phyloP scores from a whole-genome alignment of 2,888 invertebrate species.

The Cerceris rybyensis region DNA sequence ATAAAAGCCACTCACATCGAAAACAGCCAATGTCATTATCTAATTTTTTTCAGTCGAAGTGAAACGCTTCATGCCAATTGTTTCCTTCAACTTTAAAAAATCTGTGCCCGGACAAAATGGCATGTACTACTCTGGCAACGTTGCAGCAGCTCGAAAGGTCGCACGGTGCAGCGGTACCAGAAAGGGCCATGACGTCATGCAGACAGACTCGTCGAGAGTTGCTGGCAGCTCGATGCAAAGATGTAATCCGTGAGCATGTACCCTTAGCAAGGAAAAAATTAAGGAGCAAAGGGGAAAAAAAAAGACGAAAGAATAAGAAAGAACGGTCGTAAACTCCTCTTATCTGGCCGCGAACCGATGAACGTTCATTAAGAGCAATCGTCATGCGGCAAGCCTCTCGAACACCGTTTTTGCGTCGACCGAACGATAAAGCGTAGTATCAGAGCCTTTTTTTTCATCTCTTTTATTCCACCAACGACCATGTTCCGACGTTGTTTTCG shows the following conservation, averaged over 20 bases:
- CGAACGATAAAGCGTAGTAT: constrained; percentile 49
- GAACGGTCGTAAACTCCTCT: constrained; percentile 33
- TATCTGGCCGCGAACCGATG: constrained; percentile 70
- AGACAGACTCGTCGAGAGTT: constrained; percentile 35
- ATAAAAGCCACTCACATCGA: too few species aligned
- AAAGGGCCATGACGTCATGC: constrained; percentile 67
- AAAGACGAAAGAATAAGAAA: constrained; percentile 26
- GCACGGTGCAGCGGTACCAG: constrained; percentile 45
- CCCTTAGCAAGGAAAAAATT: neutral
- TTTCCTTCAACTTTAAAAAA: constrained; percentile 13
- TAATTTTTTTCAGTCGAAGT: neutral
- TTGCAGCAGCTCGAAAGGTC: constrained; percentile 44
- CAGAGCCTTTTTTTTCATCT: constrained; percentile 21
- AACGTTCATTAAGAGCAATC: constrained; percentile 71
- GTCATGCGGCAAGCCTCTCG: constrained; percentile 40
- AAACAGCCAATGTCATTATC: too few species aligned
- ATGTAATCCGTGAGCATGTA: constrained; percentile 52
- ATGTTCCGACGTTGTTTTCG: constrained; percentile 12
- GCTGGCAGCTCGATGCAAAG: constrained; percentile 45
- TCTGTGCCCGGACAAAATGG: constrained; percentile 17
- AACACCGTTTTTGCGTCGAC: constrained; percentile 34
- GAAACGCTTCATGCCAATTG: neutral
- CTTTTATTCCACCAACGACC: constrained; percentile 20
- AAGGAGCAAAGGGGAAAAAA: too few species aligned
- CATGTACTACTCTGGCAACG: constrained; percentile 35